Evolutionary conservation across 2,113 vertebrate species (phyloP), one percentile per base, ranked within the genome.

Genomic region (Neopipo cinnamomea): DNA sequence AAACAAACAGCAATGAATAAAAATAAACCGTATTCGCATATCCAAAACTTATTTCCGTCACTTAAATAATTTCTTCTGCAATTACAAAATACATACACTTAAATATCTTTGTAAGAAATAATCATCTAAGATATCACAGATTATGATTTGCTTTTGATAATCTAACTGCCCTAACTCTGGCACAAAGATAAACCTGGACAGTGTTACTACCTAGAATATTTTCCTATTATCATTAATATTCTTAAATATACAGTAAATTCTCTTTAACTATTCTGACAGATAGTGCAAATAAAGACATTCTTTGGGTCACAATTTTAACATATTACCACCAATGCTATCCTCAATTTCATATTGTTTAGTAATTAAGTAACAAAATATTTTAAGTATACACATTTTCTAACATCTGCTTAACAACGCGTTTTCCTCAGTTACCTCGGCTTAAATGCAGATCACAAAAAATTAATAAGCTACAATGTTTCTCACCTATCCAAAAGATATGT

Each of bases 251-350:
- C 93, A 98, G 91, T 96, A 97, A 96, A 96, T 97, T 97, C 85
- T 89, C 95, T 97, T 88, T 90, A 97, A 80, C 91, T 97, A 95
- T 91, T 96, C 93, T 94, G 92, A 98, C 97, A 97, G 70, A 97
- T 96, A 98, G 98, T 98, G 98, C 98, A 98, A 98, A 98, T 97
- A 97, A 97, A 98, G 91, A 98, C 98, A 98, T 98, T 98, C 98
- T 98, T 98, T 98, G 98, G 98, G 97, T 98, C 97, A 95, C 82
- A 73, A 95, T 94, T 97, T 97, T 71, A 92, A 97, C 96, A 95
- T 79, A 91, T 88, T 94, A 96, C 68, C 2, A 12, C 37, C 72
- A 68, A 87, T 28, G 70, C 88, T 85, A 94, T 88, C 90, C 65
- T 96, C 78, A 94, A 83, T 86, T 93, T 95, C 89, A 94, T 53